Percentiles rank a stretch among this genome's conserved stretches.
Evolutionary conservation across 2,113 vertebrate genomes (phyloP).

Genomic region (Paedocypris sp.): DNA sequence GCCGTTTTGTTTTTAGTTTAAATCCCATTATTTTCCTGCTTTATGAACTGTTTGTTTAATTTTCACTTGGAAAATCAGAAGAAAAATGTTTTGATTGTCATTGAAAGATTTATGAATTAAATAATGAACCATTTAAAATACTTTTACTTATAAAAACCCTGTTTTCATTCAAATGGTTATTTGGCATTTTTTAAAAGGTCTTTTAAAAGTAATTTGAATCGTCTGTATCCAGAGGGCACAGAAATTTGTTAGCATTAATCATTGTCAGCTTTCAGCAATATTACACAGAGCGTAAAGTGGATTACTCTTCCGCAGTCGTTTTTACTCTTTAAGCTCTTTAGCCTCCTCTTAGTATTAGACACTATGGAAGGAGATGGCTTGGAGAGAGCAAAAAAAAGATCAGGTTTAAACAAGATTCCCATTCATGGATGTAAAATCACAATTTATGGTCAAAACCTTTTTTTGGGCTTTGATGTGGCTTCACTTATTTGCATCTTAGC

Average conservation of each 20-base stretch:
- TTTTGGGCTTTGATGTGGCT: too few relatives aligned
- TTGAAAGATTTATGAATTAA: too few relatives aligned
- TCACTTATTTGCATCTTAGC: not conserved
- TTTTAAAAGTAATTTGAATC: too few relatives aligned
- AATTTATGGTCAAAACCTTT: too few relatives aligned
- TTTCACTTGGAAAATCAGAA: not conserved
- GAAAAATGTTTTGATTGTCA: not conserved
- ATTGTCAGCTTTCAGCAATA: conserved; percentile 26
- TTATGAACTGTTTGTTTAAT: not conserved
- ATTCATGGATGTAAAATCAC: too few relatives aligned
- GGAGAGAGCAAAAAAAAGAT: conserved; percentile 13
- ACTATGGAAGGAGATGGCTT: conserved; percentile 7
- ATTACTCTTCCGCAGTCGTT: conserved; percentile 34
- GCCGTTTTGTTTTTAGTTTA: not conserved
- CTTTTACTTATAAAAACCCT: too few relatives aligned
- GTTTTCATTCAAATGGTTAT: too few relatives aligned
- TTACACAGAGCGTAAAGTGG: conserved; percentile 35
- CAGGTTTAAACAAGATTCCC: conserved; percentile 6
- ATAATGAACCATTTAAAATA: too few relatives aligned
- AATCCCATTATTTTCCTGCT: not conserved
- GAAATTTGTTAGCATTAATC: conserved; percentile 24
- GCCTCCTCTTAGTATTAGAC: conserved; percentile 14
- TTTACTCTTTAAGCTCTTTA: conserved; percentile 32
- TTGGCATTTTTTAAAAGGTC: too few relatives aligned
- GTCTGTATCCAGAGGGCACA: too few relatives aligned